Percentiles rank a stretch among this genome's conserved stretches.
phyloP scores from a whole-genome alignment of 2,888 invertebrate species.

The Choreutis nemorana region DNA sequence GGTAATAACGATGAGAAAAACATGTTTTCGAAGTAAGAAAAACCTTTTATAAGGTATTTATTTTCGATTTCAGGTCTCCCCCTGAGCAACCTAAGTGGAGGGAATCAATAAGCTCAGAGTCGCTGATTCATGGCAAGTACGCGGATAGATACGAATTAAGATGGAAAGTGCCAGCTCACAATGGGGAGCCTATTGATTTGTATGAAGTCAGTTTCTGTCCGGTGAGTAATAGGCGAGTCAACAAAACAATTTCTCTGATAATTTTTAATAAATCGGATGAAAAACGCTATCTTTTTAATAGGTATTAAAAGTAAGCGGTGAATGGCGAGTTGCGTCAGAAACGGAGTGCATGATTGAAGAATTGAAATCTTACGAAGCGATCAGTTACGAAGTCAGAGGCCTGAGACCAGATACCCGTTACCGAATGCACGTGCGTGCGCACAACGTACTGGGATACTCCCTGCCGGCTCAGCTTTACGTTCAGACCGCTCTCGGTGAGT shows the following conservation, averaged over 20 bases:
- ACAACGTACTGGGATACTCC: conserved; percentile 86
- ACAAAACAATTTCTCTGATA: neutral
- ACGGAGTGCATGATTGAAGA: conserved; percentile 68
- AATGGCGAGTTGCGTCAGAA: conserved; percentile 67
- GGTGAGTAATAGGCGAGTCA: conserved; percentile 54
- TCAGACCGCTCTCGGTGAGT: conserved; percentile 90
- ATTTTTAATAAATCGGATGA: conserved; percentile 1
- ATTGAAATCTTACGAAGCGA: conserved; percentile 69
- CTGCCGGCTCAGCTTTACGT: conserved; percentile 79
- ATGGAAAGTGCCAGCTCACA: conserved; percentile 88
- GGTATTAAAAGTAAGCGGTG: conserved; percentile 73
- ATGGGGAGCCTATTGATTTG: conserved; percentile 87
- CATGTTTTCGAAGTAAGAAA: neutral
- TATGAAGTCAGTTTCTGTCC: conserved; percentile 84
- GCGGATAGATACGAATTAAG: conserved; percentile 82
- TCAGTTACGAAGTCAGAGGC: conserved; percentile 71
- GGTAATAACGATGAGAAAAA: conserved; percentile 24
- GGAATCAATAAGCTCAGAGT: conserved; percentile 45
- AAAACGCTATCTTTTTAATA: conserved; percentile 20
- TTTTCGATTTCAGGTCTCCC: conserved; percentile 56
- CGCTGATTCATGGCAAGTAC: conserved; percentile 61
- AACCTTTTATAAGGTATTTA: neutral
- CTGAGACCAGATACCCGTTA: conserved; percentile 84
- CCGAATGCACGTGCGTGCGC: conserved; percentile 83
- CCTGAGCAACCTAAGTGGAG: conserved; percentile 72